Conservation (phyloP, 2,888 invertebrate genomes). For the Conchocele bisecta region DNA sequence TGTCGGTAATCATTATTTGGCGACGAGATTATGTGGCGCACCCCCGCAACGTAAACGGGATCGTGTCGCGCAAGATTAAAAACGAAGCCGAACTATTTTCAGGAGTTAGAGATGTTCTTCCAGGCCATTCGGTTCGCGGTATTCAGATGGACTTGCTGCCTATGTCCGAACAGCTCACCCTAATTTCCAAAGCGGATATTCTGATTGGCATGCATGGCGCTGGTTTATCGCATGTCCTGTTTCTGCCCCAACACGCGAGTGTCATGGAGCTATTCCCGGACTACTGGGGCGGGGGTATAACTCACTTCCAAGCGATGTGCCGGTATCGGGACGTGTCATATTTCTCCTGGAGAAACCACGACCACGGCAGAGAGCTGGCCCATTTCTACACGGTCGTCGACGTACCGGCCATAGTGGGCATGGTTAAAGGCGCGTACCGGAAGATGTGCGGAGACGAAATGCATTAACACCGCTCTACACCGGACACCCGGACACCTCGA, state of each 20-base stretch:
- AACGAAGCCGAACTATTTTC: conserved; percentile 80
- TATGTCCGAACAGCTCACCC: conserved; percentile 76
- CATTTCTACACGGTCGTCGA: conserved; percentile 70
- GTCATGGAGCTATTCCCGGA: conserved; percentile 80
- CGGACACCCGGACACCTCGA: too few relatives aligned
- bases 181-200: conserved; percentile 76
- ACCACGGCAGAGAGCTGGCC: conserved; percentile 64
- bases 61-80: conserved; percentile 77
- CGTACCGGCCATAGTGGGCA: conserved; percentile 38
- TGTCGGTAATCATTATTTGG: conserved; percentile 78
- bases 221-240: conserved; percentile 79
- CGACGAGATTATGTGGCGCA: conserved; percentile 80
- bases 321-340: conserved; percentile 78
- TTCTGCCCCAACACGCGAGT: conserved; percentile 76
- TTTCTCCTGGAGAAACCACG: conserved; percentile 76
- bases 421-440: conserved; percentile 13
- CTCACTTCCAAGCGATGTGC: conserved; percentile 78
- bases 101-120: conserved; percentile 59
- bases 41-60: conserved; percentile 78
- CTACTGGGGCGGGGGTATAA: conserved; percentile 64
- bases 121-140: conserved; percentile 65
- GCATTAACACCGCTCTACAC: too few relatives aligned
- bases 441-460: too few relatives aligned
- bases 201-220: conserved; percentile 82
- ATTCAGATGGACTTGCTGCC: conserved; percentile 76